A percentile compares a stretch with the other conserved stretches of the same genome.
Conservation (phyloP, 2,888 invertebrate species). For the Drosophila diplacantha region DNA sequence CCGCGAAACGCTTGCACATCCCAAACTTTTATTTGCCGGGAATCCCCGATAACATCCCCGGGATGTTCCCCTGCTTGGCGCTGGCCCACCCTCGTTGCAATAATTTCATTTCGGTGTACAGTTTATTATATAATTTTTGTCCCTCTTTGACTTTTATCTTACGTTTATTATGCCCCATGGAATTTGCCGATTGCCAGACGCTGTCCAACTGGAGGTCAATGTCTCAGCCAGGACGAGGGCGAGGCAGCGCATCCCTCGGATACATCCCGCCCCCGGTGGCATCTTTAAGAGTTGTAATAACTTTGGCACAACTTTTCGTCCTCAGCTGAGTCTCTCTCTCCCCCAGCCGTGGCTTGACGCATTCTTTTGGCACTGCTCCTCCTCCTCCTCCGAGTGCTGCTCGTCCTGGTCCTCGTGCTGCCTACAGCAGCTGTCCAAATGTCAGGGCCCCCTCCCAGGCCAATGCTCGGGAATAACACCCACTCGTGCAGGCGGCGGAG, state of each 20-base stretch:
- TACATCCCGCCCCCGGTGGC: conserved; percentile 21
- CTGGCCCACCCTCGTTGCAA: conserved; percentile 33
- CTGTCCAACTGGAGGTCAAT: conserved; percentile 58
- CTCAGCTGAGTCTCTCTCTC: conserved; percentile 15
- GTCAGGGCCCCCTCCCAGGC: conserved; percentile 37
- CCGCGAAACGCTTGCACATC: conserved; percentile 42
- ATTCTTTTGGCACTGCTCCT: conserved; percentile 65
- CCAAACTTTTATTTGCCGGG: conserved; percentile 44
- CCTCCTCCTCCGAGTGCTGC: conserved; percentile 35
- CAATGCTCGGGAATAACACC: conserved; percentile 17
- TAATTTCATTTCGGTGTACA: conserved; percentile 63
- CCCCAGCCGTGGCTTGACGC: conserved; percentile 59
- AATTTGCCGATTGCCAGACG: conserved; percentile 62
- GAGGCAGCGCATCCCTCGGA: conserved; percentile 36
- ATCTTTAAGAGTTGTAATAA: conserved; percentile 63
- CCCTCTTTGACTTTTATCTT: conserved; percentile 73
- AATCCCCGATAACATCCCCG: conserved; percentile 13
- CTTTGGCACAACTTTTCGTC: conserved; percentile 61
- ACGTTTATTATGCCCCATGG: conserved; percentile 72
- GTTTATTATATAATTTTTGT: conserved; percentile 72
- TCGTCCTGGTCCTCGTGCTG: neutral
- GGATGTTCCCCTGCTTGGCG: neutral
- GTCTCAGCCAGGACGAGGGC: conserved; percentile 39
- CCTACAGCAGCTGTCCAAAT: conserved; percentile 60
- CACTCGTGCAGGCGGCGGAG: conserved; percentile 22